These are phyloP conservation scores for Drosophila ercepeae DNA, from an alignment of 1,140 invertebrate genomes.

Conservation along the genomic window DNA sequence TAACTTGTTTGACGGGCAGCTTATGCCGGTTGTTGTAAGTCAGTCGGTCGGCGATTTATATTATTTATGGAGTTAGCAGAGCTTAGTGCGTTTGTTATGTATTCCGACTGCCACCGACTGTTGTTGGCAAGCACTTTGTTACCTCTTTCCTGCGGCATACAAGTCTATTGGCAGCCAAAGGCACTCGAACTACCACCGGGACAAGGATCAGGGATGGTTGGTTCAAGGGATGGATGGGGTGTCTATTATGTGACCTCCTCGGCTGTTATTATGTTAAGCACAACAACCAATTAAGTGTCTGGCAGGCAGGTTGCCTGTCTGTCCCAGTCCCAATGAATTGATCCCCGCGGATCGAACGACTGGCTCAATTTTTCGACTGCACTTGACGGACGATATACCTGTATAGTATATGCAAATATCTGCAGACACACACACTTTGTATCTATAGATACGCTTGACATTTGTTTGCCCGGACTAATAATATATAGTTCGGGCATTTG, in stretches of 20 bases:
- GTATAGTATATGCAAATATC: conserved; percentile 32
- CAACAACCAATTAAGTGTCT: conserved; percentile 79
- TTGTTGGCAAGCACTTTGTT: conserved; percentile 73
- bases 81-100: conserved; percentile 73
- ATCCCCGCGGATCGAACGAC: conserved; percentile 31
- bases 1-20: conserved; percentile 52
- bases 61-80: conserved; percentile 61
- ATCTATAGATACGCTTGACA: conserved; percentile 36
- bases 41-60: conserved; percentile 62
- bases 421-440: conserved; percentile 15
- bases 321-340: conserved; percentile 2
- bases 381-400: conserved; percentile 6
- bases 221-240: not conserved
- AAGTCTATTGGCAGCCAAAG: conserved; percentile 72
- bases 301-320: conserved; percentile 37
- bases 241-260: conserved; percentile 76
- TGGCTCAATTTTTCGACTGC: conserved; percentile 31
- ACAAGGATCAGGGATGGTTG: not conserved
- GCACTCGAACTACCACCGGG: conserved; percentile 57
- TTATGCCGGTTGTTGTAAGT: conserved; percentile 48
- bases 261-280: conserved; percentile 75
- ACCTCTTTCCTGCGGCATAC: conserved; percentile 62
- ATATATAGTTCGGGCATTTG: no score
- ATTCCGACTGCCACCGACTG: conserved; percentile 51
- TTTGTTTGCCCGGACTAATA: conserved; percentile 4